Base-by-base conservation (phyloP, 2,113 vertebrate species). In the Astur gentilis region DNA sequence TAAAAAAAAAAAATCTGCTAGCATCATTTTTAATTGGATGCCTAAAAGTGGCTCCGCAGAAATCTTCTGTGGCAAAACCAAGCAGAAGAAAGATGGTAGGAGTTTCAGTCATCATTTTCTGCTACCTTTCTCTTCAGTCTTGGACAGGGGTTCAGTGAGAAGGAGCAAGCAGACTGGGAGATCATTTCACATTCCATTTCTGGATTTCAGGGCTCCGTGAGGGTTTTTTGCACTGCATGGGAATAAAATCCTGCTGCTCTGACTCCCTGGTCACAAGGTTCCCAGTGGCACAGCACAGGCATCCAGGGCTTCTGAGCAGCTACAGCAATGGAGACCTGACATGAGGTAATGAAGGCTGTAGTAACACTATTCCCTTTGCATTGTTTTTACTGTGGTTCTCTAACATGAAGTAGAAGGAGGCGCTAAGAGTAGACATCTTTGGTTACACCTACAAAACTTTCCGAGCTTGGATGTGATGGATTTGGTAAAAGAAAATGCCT, bases 201-300 rank as follows among this genome's bases (percentile, higher is more conserved):
- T 50, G 15, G 27, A 13, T 80, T 92, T 94, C 71, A 54, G n/a
- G 29, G 11, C 38, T 81, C 36, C 4, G 1, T 13, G 10, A 72
- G 16, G 57, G 21, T 27, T 49, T 14, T 85, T 70, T 77, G 32
- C 2, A 1, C 55, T 83, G 26, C 34, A 25, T n/a, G 19, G 40
- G 50, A 66, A 38, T 79, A 36, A 75, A 89, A 58, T 34, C 23
- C 31, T 70, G n/a, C 26, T 69, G 44, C 76, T 72, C 49, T 49
- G 13, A 26, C 49, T 72, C 16, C 23, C 5, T 49, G 42, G 19
- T 76, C 18, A 16, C 36, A 23, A n/a, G 20, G 25, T 83, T 76
- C 69, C 34, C 27, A 15, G 65, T 49, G 70, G 18, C 0, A 1
- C 0, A 1, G 11, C 27, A 34, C 16, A 64, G n/a, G 44, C 10